A percentile compares a stretch with the other conserved stretches of the same genome.
Evolutionary conservation across 2,797 vertebrate species (phyloP).

Genomic region (Syngnathus acus): DNA sequence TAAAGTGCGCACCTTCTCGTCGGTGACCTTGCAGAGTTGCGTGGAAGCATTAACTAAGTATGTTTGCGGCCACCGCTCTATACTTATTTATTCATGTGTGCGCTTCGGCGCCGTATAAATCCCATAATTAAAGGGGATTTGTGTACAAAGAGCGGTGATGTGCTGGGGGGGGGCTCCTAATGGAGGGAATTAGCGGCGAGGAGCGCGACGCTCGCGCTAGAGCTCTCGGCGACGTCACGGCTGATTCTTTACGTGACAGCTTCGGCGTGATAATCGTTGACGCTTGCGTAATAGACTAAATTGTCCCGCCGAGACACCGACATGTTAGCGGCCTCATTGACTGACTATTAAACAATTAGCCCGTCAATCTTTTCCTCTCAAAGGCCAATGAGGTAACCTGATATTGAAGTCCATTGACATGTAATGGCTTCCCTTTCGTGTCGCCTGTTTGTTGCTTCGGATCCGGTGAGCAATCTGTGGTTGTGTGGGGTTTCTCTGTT

Average conservation of each 20-base stretch:
- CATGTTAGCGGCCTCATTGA: conserved; percentile 38
- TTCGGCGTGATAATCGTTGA: conserved; percentile 35
- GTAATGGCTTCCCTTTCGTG: conserved; percentile 27
- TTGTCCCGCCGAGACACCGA: conserved; percentile 25
- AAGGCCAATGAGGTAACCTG: conserved; percentile 44
- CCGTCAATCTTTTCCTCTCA: conserved; percentile 31
- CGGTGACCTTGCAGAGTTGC: conserved; percentile 55
- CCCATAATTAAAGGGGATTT: conserved; percentile 68
- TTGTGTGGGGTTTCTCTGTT: neutral
- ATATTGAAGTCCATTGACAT: conserved; percentile 30
- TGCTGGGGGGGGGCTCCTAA: conserved; percentile 41
- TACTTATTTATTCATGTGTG: conserved; percentile 62
- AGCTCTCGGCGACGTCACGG: conserved; percentile 18
- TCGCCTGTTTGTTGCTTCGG: neutral
- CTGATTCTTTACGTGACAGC: conserved; percentile 23
- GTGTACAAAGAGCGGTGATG: conserved; percentile 57
- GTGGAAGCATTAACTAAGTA: conserved; percentile 41
- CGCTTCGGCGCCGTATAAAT: conserved; percentile 50
- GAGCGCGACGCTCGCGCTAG: conserved; percentile 27
- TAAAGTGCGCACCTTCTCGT: conserved; percentile 30
- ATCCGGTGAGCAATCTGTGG: conserved; percentile 6
- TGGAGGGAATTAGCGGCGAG: conserved; percentile 46
- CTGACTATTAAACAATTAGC: conserved; percentile 57
- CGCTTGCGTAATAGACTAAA: conserved; percentile 29
- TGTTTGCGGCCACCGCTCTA: conserved; percentile 39